Evolutionary conservation across 2,113 vertebrate genomes (phyloP), one percentile per base, ranked within the genome.

Genomic region (Hystrix cristata): DNA sequence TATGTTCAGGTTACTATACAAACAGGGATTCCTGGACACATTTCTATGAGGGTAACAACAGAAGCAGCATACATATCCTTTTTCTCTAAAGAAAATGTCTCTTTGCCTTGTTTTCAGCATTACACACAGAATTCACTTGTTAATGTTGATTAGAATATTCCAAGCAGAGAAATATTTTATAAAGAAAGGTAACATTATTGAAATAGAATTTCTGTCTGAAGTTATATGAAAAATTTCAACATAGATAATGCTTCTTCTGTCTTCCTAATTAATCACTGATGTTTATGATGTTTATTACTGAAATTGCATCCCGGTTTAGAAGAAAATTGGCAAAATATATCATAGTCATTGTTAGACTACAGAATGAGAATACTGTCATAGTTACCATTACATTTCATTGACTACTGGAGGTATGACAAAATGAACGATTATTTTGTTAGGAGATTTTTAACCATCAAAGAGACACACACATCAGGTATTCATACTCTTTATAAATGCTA

Each of bases 141-240:
- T 65, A 92, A 55, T 89, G 67, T 89, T 95, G 64, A 80, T 51
- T 46, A 81, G 55, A 92, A 64, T 87, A 69, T 93, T 97, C 53
- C 53, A 96, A 79, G 79, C 69, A 76, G 31, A 90, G 65, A 85
- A 71, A 53, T 72, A 84, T 43, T 95, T 25, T n/a, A n/a, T 92
- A 57, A 97, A 95, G 71, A 87, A 81, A 89, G 7, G 11, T 57
- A 46, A n/a, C 18, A 62, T 69, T 55, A 67, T 78, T 87, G 88
- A 94, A 18, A 60, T 10, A 90, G n/a, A 89, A 71, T 31, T 96
- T 93, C 60, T 79, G 29, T 83, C 15, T 65, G 34, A 79, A 81
- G 6, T 94, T 81, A 83, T 84, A 64, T 60, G 55, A 10, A 93
- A 3, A 48, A 62, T 91, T 96, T 89, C 59, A 55, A 48, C 83